Percentiles rank a stretch among this genome's conserved stretches.
Evolutionary conservation across 2,113 vertebrate genomes (phyloP).

Genomic region (Archocentrus centrarchus): DNA sequence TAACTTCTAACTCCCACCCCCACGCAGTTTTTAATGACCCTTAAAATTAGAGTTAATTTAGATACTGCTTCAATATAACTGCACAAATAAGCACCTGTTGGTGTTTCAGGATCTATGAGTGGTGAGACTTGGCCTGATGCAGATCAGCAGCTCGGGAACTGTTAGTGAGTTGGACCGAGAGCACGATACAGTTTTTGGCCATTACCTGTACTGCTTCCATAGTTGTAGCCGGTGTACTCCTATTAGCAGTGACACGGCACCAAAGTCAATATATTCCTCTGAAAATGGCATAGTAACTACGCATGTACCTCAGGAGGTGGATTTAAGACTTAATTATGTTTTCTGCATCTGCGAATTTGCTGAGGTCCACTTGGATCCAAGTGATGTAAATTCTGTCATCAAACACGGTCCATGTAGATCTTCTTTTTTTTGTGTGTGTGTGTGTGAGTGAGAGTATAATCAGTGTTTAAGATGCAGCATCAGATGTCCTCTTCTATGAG

Average conservation of each 20-base stretch:
- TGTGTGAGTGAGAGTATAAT: neutral
- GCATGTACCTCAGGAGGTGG: neutral
- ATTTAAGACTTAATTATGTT: no score
- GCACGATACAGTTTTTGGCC: neutral
- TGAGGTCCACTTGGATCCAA: neutral
- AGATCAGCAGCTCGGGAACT: neutral
- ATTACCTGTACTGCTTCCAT: neutral
- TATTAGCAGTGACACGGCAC: no score
- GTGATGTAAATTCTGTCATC: neutral
- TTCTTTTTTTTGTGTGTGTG: no score
- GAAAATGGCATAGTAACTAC: neutral
- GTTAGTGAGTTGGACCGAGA: neutral
- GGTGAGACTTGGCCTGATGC: neutral
- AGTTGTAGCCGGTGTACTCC: neutral
- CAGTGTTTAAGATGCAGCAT: neutral
- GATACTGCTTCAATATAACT: no score
- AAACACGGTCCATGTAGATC: neutral
- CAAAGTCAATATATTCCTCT: neutral
- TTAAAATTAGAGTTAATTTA: no score
- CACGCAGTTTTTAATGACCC: no score
- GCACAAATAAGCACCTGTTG: no score
- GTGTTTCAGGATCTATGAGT: no score
- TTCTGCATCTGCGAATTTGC: neutral
- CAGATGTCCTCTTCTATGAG: neutral
- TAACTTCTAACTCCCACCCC: no score